Base-by-base conservation (phyloP, 2,113 vertebrate species). In the Misgurnus mizolepis region DNA sequence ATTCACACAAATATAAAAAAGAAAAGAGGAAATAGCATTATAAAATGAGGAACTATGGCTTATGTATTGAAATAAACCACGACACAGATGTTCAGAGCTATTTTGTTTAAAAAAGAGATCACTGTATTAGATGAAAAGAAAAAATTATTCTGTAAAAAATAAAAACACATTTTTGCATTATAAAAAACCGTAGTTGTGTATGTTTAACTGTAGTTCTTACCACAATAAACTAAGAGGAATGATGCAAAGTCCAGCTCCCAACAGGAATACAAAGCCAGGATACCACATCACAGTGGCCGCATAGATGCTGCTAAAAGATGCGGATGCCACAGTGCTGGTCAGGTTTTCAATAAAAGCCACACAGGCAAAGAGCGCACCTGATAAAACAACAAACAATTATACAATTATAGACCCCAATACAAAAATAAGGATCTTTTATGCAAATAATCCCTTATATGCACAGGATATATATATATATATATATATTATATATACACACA, bases 321-420 rank as follows among this genome's bases (percentile, higher is more conserved):
- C 88, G 11, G 62, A 0, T 0, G 95, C 86, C 43, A 89, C 11
- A 5, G 87, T 93, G 83, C 66, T 86, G 0, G 90, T 92, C 62
- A 98, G 80, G 67, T 88, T 95, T 82, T 99, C 96, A 85, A 94
- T 82, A 80, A 95, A 95, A 79, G 96, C 94, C 50, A 98, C 89
- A 61, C 92, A 96, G 62, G 95, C 97, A 86, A 99, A 98, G 78
- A 99, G 87, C 43, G 94, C 93, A 80, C 98, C 98, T 99, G 91
- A 49, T 82, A 86, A 84, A 64, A 66, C 14, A 49, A 58, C 17
- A 72, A 22, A 17, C 7, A 58, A 53, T 43, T 22, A 70, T 65
- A n/a, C n/a, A n/a, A n/a, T n/a, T n/a, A 15, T 55, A 27, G 27
- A 3, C 2, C 0, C 14, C 9, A 15, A 22, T 27, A 45, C n/a